Conservation (phyloP, 2,888 invertebrate genomes). For the Drosophila maculinotata region DNA sequence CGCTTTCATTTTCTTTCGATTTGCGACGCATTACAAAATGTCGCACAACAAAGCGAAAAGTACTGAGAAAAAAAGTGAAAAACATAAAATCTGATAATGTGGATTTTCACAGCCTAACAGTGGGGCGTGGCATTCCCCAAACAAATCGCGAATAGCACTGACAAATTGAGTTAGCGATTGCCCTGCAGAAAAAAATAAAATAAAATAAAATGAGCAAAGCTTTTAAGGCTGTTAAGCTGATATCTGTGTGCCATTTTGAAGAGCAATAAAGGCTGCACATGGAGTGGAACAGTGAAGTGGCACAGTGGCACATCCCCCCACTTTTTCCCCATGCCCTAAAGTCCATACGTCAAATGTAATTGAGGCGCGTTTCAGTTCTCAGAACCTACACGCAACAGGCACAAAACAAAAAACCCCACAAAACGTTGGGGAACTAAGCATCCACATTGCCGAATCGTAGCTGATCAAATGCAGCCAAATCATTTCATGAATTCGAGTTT, state of each 20-base stretch:
- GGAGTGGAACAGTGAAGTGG: too few relatives aligned
- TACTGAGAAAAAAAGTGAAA: conserved; percentile 1
- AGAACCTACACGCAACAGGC: too few relatives aligned
- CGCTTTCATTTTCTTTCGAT: conserved; percentile 69
- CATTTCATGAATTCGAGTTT: too few relatives aligned
- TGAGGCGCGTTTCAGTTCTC: too few relatives aligned
- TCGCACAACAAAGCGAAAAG: conserved; percentile 53
- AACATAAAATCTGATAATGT: conserved; percentile 58
- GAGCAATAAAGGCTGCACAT: too few relatives aligned
- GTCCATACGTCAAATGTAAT: too few relatives aligned
- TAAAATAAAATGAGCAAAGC: conserved; percentile 54
- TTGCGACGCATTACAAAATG: conserved; percentile 74
- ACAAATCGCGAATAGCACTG: conserved; percentile 50
- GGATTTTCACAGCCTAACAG: conserved; percentile 51
- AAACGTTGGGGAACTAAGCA: too few relatives aligned
- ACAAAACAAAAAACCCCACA: too few relatives aligned
- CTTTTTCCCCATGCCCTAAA: too few relatives aligned
- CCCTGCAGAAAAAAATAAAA: conserved; percentile 10
- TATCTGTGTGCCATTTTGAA: conserved; percentile 35
- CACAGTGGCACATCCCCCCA: too few relatives aligned
- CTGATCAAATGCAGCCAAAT: too few relatives aligned
- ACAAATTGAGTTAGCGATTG: conserved; percentile 67
- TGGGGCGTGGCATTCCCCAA: conserved; percentile 2
- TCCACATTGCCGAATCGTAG: too few relatives aligned
- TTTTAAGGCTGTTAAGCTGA: conserved; percentile 67